These are phyloP conservation scores for Gila robusta DNA, from an alignment of 2,797 vertebrate species.

Conservation along the genomic window DNA sequence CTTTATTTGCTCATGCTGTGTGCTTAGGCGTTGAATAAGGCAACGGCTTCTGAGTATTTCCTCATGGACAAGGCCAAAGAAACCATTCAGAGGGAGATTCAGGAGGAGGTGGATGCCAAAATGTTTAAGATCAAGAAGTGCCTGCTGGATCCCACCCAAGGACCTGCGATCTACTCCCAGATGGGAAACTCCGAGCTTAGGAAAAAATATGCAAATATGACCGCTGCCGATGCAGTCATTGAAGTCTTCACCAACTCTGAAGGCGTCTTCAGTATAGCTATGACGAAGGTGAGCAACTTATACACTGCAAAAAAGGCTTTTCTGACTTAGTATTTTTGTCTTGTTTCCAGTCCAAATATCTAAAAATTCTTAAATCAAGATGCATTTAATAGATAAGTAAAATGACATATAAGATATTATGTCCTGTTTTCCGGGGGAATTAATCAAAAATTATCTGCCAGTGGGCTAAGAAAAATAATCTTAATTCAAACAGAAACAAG, in stretches of 20 bases:
- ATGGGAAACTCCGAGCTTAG: constrained; percentile 71
- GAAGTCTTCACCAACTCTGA: constrained; percentile 72
- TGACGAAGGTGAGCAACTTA: constrained; percentile 72
- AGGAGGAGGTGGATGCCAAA: constrained; percentile 73
- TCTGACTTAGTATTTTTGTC: too few species aligned
- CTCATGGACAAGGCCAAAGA: constrained; percentile 71
- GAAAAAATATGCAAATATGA: constrained; percentile 73
- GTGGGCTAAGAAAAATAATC: too few species aligned
- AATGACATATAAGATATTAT: too few species aligned
- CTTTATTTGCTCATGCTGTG: background rate
- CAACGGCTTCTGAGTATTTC: constrained; percentile 59
- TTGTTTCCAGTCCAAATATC: too few species aligned
- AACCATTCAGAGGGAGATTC: constrained; percentile 77
- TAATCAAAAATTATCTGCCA: too few species aligned
- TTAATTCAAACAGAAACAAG: too few species aligned
- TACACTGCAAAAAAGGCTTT: too few species aligned
- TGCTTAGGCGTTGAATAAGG: constrained; percentile 73
- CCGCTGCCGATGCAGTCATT: constrained; percentile 74
- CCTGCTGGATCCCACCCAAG: constrained; percentile 71
- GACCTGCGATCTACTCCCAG: constrained; percentile 64
- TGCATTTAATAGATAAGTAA: too few species aligned
- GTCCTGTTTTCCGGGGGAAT: too few species aligned
- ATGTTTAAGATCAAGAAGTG: constrained; percentile 79
- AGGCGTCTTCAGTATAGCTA: constrained; percentile 72
- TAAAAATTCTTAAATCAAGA: too few species aligned